Base-by-base conservation (phyloP, 2,797 vertebrate species). In the Apogon talboti region DNA sequence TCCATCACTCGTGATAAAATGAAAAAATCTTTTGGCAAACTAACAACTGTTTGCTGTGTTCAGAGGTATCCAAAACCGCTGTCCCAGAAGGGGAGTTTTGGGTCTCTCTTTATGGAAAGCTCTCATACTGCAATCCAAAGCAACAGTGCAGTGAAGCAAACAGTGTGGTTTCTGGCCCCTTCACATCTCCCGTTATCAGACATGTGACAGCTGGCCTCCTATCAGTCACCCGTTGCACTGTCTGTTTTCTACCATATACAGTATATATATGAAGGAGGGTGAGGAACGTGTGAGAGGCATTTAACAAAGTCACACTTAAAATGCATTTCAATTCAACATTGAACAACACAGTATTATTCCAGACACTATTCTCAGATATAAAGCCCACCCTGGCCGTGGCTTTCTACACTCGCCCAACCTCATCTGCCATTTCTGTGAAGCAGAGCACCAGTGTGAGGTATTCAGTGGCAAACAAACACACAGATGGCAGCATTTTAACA, bases 141-240 rank as follows among this genome's bases (percentile, higher is more conserved):
- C 59, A 65, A 77, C 68, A 62, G 54, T 21, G 33, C 63, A 57
- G 59, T 79, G 60, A 67, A 71, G 74, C 51, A 82, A 79, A 84
- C 62, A 49, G 61, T 75, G 57, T 28, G 75, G 52, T 70, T 81
- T 28, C 76, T 85, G 81, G 73, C 76, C 64, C 30, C 15, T 48
- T 58, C 9, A 49, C 76, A 43, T 79, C 74, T 74, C 65, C 48
- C 9, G 28, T 79, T 88, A 87, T 86, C 74, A 76, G 83, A 78
- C 74, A 74, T 65, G 66, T 84, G 86, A 89, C 82, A 81, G 79
- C 66, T 80, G 84, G 71, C 67, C 66, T 54, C 41, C 67, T 63
- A 74, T 81, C 82, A 79, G 66, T 83, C 70, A 79, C 51, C 53
- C 44, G 19, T 50, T 41, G 11, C 30, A 58, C 66, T 61, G 55